Conservation (phyloP, 2,113 vertebrate genomes). For the Grammomys dolichurus region DNA sequence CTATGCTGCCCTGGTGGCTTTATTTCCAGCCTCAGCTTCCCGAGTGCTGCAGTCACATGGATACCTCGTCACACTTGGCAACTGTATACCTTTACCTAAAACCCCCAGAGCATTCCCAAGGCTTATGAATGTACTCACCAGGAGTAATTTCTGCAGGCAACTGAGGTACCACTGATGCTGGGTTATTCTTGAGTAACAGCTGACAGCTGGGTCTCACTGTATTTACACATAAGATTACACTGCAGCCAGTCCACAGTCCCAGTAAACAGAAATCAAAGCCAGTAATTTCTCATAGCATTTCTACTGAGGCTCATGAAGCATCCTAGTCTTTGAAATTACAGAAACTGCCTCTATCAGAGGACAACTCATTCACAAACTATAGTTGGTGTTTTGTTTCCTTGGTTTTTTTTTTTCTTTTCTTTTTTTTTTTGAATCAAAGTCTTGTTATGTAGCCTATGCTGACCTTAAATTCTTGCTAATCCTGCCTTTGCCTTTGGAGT, state of each 20-base stretch:
- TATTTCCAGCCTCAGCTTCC: background rate
- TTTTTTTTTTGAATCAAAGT: background rate
- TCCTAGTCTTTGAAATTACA: slow-evolving; percentile 26
- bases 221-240: background rate
- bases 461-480: background rate
- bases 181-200: background rate
- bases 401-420: background rate
- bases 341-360: background rate
- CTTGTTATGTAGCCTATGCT: background rate
- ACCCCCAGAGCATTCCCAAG: background rate
- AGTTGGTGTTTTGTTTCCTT: background rate
- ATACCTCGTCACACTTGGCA: background rate
- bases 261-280: slow-evolving; percentile 38
- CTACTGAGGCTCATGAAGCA: background rate
- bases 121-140: background rate
- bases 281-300: slow-evolving; percentile 31
- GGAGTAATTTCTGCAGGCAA: background rate
- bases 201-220: background rate
- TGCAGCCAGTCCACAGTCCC: background rate
- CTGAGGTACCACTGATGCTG: background rate
- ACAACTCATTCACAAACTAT: background rate
- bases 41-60: background rate
- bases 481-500: background rate
- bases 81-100: background rate
- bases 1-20: background rate